phyloP scores from a whole-genome alignment of 2,113 vertebrate species.

The Trachemys scripta region DNA sequence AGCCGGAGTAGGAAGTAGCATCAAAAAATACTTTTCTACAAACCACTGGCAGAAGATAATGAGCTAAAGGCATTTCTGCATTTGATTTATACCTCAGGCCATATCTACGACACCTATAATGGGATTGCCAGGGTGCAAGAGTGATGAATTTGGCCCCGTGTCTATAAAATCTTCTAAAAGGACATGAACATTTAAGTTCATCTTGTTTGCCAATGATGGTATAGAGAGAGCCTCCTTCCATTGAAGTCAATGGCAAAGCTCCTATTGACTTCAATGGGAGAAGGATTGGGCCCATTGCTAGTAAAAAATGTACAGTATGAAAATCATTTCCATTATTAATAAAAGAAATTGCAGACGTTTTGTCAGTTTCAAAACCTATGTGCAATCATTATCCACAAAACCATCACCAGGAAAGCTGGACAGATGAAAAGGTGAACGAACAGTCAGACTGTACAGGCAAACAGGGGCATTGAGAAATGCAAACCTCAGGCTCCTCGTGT shows the following conservation, averaged over 20 bases:
- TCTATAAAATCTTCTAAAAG: constrained; percentile 7
- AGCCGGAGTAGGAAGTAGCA: not conserved
- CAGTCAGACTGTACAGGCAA: not conserved
- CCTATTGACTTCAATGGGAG: not conserved
- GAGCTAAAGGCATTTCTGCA: not conserved
- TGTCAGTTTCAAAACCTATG: not conserved
- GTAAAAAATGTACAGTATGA: not conserved
- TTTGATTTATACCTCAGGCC: not conserved
- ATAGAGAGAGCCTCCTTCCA: not conserved
- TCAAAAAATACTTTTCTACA: constrained; percentile 34
- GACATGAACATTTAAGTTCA: constrained; percentile 4
- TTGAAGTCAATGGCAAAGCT: not conserved
- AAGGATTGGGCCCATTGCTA: not conserved
- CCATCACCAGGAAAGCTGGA: not conserved
- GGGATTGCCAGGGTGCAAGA: not conserved
- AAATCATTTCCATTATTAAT: not conserved
- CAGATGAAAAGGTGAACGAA: constrained; percentile 13
- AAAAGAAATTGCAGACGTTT: not conserved
- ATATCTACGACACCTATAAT: not conserved
- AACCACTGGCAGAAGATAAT: not conserved
- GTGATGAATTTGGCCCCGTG: not conserved
- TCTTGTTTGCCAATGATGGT: not conserved
- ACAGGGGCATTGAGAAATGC: constrained; percentile 22
- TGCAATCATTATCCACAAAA: not conserved
- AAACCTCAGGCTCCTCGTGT: constrained; percentile 48